phyloP scores from a whole-genome alignment of 2,113 vertebrate species.

The Aegithalos caudatus region DNA sequence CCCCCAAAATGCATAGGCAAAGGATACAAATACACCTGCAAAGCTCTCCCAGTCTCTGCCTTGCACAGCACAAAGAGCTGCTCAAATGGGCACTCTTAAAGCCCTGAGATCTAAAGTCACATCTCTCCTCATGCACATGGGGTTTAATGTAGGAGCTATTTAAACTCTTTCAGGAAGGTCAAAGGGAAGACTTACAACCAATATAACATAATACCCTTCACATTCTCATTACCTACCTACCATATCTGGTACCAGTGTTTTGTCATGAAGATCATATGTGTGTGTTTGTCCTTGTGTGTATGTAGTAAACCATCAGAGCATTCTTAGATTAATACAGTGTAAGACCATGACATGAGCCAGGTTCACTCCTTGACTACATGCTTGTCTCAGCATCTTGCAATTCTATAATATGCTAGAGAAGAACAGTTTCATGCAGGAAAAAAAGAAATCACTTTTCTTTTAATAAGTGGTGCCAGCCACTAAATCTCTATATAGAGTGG shows the following conservation, averaged over 20 bases:
- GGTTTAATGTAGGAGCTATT: neutral
- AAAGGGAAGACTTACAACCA: neutral
- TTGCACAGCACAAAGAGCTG: neutral
- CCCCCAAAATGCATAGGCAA: neutral
- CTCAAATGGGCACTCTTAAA: neutral
- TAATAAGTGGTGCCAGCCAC: neutral
- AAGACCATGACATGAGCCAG: neutral
- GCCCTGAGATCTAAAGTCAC: neutral
- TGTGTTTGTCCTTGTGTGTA: neutral
- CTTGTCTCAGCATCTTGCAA: neutral
- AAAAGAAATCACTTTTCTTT: neutral
- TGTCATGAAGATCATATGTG: neutral
- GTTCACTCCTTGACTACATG: neutral
- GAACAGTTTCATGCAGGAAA: neutral
- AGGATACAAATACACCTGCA: neutral
- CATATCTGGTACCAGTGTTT: neutral
- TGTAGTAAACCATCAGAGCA: neutral
- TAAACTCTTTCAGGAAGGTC: neutral
- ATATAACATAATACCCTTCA: neutral
- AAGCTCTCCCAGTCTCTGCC: neutral
- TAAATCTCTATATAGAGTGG: neutral
- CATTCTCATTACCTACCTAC: neutral
- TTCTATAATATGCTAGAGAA: neutral
- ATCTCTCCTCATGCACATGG: neutral
- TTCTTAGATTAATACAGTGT: neutral